Percentiles rank a stretch among this genome's conserved stretches.
Conservation (phyloP, 2,797 vertebrate genomes). For the Galagoides demidoff region DNA sequence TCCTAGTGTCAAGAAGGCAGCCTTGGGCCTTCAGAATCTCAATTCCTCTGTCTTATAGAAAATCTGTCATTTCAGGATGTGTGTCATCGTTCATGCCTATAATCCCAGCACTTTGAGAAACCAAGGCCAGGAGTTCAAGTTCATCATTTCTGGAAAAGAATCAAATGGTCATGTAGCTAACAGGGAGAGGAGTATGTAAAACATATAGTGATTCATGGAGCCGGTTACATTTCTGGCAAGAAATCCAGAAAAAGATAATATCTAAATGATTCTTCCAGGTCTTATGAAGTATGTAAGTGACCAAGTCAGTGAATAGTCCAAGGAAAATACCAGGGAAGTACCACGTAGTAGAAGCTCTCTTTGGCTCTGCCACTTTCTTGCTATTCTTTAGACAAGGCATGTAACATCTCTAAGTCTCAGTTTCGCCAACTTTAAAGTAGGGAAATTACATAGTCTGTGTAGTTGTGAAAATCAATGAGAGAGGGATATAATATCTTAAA, state of each 20-base stretch:
- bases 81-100: neutral
- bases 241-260: conserved; percentile 51
- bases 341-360: neutral
- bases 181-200: neutral
- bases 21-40: neutral
- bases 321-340: neutral
- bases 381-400: neutral
- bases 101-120: neutral
- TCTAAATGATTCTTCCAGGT: conserved; percentile 48
- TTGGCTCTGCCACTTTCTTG: neutral
- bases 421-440: conserved; percentile 9
- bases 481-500: neutral
- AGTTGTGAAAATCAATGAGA: neutral
- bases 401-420: neutral
- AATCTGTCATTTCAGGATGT: neutral
- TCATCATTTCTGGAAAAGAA: neutral
- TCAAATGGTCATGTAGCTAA: neutral
- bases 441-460: neutral
- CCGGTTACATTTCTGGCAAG: neutral
- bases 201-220: neutral
- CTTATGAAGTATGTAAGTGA: neutral
- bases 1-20: neutral
- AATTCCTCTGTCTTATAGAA: neutral
- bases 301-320: neutral
- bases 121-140: neutral